Conservation (phyloP, 1,140 invertebrate species). For the Drosophila ohnishii region DNA sequence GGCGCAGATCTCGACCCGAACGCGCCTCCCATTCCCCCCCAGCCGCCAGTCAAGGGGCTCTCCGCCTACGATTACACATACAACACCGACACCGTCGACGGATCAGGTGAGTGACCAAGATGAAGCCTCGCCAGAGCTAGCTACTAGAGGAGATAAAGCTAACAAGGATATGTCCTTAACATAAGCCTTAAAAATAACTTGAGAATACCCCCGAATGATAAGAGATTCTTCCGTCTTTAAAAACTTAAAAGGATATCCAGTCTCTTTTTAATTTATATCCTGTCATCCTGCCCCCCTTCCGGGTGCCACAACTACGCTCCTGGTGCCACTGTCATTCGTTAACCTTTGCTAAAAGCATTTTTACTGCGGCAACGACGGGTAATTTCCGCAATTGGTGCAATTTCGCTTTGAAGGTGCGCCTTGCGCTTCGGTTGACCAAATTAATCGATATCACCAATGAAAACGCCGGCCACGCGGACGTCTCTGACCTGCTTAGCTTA, state of each 20-base stretch:
- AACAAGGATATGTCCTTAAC: not conserved
- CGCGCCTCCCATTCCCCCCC: slow-evolving; percentile 71
- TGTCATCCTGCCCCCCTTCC: not conserved
- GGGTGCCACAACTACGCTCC: slow-evolving; percentile 10
- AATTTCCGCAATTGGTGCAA: slow-evolving; percentile 79
- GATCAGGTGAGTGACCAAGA: slow-evolving; percentile 67
- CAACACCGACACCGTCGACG: slow-evolving; percentile 56
- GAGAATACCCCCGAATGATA: not conserved
- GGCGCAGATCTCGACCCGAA: slow-evolving; percentile 77
- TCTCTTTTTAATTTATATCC: not conserved
- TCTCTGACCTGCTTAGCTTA: slow-evolving; percentile 67
- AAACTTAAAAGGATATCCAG: not conserved
- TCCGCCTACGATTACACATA: slow-evolving; percentile 43
- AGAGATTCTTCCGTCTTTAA: not conserved
- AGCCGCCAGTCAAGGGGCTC: slow-evolving; percentile 68
- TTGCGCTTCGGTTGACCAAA: slow-evolving; percentile 61
- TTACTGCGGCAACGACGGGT: slow-evolving; percentile 36
- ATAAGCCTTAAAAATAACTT: not conserved
- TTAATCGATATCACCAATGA: slow-evolving; percentile 74
- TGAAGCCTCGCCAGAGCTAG: not conserved
- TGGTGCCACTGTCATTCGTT: slow-evolving; percentile 34
- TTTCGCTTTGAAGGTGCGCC: slow-evolving; percentile 70
- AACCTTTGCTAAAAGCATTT: slow-evolving; percentile 67
- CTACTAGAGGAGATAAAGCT: not conserved
- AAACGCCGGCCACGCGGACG: slow-evolving; percentile 50